A percentile compares a stretch with the other conserved stretches of the same genome.
phyloP scores from a whole-genome alignment of 1,140 invertebrate species.

The Drosophila bipectinata region DNA sequence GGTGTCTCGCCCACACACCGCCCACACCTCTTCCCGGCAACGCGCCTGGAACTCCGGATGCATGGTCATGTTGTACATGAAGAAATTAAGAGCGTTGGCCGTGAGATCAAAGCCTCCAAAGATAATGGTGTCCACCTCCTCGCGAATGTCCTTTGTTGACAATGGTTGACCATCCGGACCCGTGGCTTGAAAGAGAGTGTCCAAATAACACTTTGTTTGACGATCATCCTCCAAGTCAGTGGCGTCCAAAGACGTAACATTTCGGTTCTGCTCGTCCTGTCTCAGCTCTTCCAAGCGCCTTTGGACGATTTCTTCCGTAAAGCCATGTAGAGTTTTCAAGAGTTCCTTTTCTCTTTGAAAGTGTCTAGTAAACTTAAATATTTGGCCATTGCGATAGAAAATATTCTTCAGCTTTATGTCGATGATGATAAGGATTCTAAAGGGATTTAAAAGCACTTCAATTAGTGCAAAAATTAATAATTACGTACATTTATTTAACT shows the following conservation, averaged over 20 bases:
- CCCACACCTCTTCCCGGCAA: constrained; percentile 86
- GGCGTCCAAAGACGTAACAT: background rate
- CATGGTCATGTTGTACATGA: constrained; percentile 71
- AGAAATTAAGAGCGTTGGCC: constrained; percentile 55
- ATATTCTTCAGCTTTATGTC: constrained; percentile 49
- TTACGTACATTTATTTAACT: constrained; percentile 7
- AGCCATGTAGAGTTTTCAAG: constrained; percentile 41
- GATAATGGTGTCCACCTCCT: constrained; percentile 89
- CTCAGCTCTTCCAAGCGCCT: constrained; percentile 42
- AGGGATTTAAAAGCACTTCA: background rate
- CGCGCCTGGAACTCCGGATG: constrained; percentile 84
- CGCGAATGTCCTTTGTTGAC: constrained; percentile 86
- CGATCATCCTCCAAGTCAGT: constrained; percentile 9
- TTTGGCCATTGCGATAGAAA: constrained; percentile 39
- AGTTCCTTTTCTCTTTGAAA: constrained; percentile 32
- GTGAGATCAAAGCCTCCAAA: constrained; percentile 85
- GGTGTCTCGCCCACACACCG: constrained; percentile 85
- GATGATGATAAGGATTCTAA: constrained; percentile 50
- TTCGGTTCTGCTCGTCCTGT: constrained; percentile 40
- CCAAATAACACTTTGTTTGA: constrained; percentile 85
- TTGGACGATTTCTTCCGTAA: constrained; percentile 58
- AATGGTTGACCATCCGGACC: constrained; percentile 84
- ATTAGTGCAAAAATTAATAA: background rate
- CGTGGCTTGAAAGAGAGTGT: constrained; percentile 87
- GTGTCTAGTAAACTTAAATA: constrained; percentile 20